phyloP scores from a whole-genome alignment of 2,888 invertebrate genomes.

The Morpho achilles region DNA sequence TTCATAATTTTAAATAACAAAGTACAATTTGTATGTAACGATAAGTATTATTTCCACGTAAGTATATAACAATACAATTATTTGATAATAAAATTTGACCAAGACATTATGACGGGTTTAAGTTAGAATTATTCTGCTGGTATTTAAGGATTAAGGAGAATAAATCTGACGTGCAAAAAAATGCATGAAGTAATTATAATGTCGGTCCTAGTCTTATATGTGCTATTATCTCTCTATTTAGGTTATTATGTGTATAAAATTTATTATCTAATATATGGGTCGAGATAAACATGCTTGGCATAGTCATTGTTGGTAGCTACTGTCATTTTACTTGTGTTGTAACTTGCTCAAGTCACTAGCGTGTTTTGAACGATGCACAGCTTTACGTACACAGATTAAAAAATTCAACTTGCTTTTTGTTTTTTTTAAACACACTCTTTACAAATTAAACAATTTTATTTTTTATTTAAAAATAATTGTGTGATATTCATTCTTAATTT shows the following conservation, averaged over 20 bases:
- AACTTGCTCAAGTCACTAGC: constrained; percentile 18
- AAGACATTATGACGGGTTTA: constrained; percentile 2
- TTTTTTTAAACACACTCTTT: constrained; percentile 1
- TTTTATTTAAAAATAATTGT: background rate
- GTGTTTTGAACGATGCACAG: constrained; percentile 7
- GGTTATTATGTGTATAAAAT: constrained; percentile 16
- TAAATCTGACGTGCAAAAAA: constrained; percentile 4
- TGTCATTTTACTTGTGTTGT: background rate
- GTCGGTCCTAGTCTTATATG: constrained; percentile 29
- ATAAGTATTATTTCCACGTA: constrained; percentile 16
- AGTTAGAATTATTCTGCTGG: constrained; percentile 11
- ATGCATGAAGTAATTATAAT: constrained; percentile 13
- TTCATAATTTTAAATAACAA: constrained; percentile 1
- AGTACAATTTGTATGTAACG: constrained; percentile 20
- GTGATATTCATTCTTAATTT: background rate
- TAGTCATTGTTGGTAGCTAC: constrained; percentile 22
- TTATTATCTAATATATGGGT: constrained; percentile 15
- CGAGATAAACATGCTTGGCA: constrained; percentile 33
- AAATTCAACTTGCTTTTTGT: constrained; percentile 34
- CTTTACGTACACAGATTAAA: constrained; percentile 9
- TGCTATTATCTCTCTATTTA: constrained; percentile 25
- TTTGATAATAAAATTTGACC: constrained; percentile 5
- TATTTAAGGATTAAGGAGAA: background rate
- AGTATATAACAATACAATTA: background rate
- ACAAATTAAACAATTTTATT: background rate